These are phyloP conservation scores for Camponotus pennsylvanicus DNA, from an alignment of 1,140 invertebrate species.

Conservation along the genomic window DNA sequence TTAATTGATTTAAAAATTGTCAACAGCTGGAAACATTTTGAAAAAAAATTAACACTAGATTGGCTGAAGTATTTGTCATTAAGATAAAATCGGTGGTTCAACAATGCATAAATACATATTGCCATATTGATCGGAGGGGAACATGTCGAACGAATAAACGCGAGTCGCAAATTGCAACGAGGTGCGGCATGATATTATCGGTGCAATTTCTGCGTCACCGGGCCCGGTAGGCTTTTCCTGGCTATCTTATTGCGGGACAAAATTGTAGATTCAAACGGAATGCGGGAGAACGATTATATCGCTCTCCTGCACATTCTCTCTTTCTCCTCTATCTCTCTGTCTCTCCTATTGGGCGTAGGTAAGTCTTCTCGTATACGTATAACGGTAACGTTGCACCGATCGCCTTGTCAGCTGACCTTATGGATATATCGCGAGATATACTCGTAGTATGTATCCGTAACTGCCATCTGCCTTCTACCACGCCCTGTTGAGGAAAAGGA, in stretches of 20 bases:
- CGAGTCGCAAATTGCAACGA: conserved; percentile 22
- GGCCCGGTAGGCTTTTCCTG: conserved; percentile 30
- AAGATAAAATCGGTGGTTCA: neutral
- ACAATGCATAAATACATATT: neutral
- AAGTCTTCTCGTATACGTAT: conserved; percentile 18
- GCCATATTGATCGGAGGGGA: neutral
- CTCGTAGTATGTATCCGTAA: conserved; percentile 25
- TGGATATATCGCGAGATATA: conserved; percentile 43
- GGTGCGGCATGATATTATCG: conserved; percentile 44
- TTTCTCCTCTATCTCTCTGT: neutral
- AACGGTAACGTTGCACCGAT: conserved; percentile 57
- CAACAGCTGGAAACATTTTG: neutral
- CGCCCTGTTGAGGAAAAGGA: conserved; percentile 51
- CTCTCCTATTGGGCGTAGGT: conserved; percentile 12
- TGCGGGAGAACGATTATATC: conserved; percentile 45
- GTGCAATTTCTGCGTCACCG: conserved; percentile 46
- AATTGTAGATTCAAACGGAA: conserved; percentile 56
- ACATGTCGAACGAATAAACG: neutral
- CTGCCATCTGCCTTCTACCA: conserved; percentile 30
- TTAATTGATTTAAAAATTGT: neutral
- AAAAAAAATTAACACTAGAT: neutral
- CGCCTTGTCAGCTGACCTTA: conserved; percentile 61
- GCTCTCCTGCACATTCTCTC: neutral
- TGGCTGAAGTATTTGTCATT: neutral
- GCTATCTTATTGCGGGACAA: conserved; percentile 36